Base-by-base conservation (phyloP, 2,888 invertebrate species). In the Cephonodes hylas region DNA sequence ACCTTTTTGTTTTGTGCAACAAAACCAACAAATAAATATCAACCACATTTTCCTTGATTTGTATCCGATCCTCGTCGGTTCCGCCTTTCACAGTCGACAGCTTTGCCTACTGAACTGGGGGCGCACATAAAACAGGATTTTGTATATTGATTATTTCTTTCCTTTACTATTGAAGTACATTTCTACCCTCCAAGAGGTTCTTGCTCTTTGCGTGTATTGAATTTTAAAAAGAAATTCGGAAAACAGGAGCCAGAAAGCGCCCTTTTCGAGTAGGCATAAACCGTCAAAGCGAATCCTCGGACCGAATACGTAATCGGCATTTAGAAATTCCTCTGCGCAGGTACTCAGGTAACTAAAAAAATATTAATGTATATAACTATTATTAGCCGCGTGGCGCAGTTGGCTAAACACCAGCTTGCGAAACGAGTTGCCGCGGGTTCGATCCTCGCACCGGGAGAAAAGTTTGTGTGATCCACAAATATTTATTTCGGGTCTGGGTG, bases 141-240 rank as follows among this genome's bases (percentile, higher is more conserved):
- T 64, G 65, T 57, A 59, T 66, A 79, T 77, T 67, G 78, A 76
- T 76, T 76, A 70, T 72, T 73, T 73, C 64, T 42, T 61, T 63
- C 68, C 53, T 68, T 65, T 68, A 65, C 66, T 63, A 58, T 63
- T 60, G 57, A 67, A 64, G 63, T 66, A 53, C 53, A 31, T 8
- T 2, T 31, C 18, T 69, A 57, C 68, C 66, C 38, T n/a, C 20
- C 25, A 44, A 64, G 56, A 67, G 58, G 59, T 62, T 62, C 61
- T 64, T 59, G 61, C 66, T 61, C 58, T 57, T 45, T 59, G 63
- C 69, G 72, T 66, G 74, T 70, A 70, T 70, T 58, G 74, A 75
- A 76, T 76, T 72, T 70, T 62, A 72, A 76, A 68, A 68, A 63
- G 53, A 31, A 20, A 31, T 53, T 18, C 53, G 15, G 53, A 58